These are phyloP conservation scores for Ctenodactylus gundi DNA, from an alignment of 2,113 vertebrate species.

Conservation along the genomic window DNA sequence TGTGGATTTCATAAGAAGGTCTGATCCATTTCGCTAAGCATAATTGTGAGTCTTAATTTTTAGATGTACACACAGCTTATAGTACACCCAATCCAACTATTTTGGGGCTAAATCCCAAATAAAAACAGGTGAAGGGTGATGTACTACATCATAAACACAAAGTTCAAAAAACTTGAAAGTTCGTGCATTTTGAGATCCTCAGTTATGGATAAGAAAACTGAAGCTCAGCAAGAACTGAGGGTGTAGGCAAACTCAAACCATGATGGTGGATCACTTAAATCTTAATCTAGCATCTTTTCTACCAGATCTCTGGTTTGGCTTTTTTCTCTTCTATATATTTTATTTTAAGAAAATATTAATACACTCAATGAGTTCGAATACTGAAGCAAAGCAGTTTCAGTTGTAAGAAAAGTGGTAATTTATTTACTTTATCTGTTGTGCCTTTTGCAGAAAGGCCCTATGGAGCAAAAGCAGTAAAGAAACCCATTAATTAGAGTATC, in stretches of 20 bases:
- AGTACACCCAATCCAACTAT: neutral
- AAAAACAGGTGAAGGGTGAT: neutral
- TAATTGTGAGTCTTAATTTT: neutral
- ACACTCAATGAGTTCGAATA: neutral
- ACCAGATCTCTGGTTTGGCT: neutral
- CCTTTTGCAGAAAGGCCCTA: conserved; percentile 23
- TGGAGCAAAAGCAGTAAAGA: neutral
- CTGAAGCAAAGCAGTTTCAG: conserved; percentile 12
- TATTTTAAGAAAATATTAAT: conserved; percentile 6
- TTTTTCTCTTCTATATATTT: neutral
- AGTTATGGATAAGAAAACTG: neutral
- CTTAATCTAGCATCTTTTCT: neutral
- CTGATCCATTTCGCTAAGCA: too few species aligned
- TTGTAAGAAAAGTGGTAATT: conserved; percentile 26
- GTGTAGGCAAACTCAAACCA: neutral
- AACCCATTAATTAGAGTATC: conserved; percentile 36
- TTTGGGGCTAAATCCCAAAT: neutral
- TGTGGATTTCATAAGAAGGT: too few species aligned
- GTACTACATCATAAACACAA: neutral
- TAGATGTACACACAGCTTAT: neutral
- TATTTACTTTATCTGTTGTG: conserved; percentile 15
- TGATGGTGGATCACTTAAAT: neutral
- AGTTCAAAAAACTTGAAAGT: neutral
- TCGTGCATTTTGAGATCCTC: neutral
- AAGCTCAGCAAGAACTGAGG: neutral